phyloP scores from a whole-genome alignment of 2,113 vertebrate species.

The Melospiza georgiana region DNA sequence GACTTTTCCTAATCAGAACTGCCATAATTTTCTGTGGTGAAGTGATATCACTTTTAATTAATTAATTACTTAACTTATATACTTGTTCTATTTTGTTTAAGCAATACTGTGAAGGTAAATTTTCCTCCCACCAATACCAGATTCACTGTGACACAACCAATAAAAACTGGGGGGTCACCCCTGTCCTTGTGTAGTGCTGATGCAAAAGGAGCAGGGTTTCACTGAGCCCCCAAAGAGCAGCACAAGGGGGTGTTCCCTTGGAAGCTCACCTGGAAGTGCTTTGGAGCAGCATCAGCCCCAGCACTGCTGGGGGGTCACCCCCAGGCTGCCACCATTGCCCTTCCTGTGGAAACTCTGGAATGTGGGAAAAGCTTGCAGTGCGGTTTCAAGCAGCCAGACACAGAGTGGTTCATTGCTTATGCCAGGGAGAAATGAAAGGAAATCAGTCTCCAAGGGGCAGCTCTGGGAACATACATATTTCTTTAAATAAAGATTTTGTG shows the following conservation, averaged over 20 bases:
- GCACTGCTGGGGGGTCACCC: fast-evolving
- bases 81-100: neutral
- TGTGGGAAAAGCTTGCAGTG: neutral
- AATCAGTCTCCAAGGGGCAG: neutral
- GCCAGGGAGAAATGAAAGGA: neutral
- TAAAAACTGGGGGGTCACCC: fast-evolving
- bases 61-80: neutral
- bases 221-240: neutral
- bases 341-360: fast-evolving
- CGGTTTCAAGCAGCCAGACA: neutral
- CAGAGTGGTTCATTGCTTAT: fast-evolving
- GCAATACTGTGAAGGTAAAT: neutral
- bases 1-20: neutral
- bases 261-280: neutral
- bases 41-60: neutral
- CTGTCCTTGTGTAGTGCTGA: fast-evolving
- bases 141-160: neutral
- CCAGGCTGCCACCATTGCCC: too few relatives aligned
- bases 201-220: neutral
- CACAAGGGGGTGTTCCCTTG: fast-evolving
- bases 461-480: neutral
- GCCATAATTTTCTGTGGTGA: neutral
- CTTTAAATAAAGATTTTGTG: neutral
- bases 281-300: neutral
- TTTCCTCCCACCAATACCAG: neutral